Conservation (phyloP, 2,888 invertebrate genomes). For the Invenusta paracnida region DNA sequence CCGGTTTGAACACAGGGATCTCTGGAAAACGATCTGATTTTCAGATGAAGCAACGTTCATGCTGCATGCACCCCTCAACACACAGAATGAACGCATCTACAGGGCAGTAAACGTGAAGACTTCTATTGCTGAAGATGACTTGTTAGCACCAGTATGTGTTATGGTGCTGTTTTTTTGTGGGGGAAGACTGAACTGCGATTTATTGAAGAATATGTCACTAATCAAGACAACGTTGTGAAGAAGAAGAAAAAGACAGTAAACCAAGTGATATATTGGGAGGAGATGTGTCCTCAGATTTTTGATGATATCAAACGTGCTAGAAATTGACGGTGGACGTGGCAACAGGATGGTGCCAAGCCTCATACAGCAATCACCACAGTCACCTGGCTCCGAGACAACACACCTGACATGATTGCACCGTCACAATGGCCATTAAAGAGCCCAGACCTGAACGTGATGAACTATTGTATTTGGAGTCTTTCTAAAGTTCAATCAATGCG, state of each 20-base stretch:
- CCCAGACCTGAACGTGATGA: not conserved
- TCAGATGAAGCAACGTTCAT: not conserved
- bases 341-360: conserved; percentile 5
- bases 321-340: not conserved
- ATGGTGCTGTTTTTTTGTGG: not conserved
- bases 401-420: not conserved
- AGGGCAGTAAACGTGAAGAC: not conserved
- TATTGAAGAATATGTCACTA: not conserved
- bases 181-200: not conserved
- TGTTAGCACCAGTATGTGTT: not conserved
- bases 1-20: not conserved
- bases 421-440: not conserved
- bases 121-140: not conserved
- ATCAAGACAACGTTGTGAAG: not conserved
- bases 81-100: conserved; percentile 17
- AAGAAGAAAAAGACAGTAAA: not conserved
- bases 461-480: conserved; percentile 12
- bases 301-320: not conserved
- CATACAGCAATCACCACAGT: conserved; percentile 1
- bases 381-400: not conserved
- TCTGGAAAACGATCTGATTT: not conserved
- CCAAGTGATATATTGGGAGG: not conserved
- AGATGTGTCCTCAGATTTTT: conserved; percentile 4
- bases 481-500: not conserved
- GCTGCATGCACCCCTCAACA: not conserved